These are phyloP conservation scores for Indri indri DNA, from an alignment of 2,113 vertebrate genomes.

Conservation along the genomic window DNA sequence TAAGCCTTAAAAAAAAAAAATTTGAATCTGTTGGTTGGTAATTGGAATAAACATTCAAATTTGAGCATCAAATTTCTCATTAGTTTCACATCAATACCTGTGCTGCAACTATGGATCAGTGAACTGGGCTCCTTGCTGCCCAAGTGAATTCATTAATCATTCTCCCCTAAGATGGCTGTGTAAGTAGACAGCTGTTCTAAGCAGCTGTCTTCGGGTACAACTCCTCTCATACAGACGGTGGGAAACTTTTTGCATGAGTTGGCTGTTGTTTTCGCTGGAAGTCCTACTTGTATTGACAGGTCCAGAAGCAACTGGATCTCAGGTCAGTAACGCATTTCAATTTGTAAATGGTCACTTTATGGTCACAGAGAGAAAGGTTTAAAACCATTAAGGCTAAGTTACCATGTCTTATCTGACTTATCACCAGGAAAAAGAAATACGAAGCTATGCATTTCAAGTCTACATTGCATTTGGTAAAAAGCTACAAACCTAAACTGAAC, in stretches of 20 bases:
- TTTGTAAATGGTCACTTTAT: constrained; percentile 85
- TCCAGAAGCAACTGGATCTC: constrained; percentile 75
- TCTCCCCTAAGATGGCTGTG: constrained; percentile 85
- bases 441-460: constrained; percentile 78
- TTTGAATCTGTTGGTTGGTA: constrained; percentile 88
- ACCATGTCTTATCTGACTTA: constrained; percentile 84
- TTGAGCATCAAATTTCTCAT: constrained; percentile 91
- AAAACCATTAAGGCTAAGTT: constrained; percentile 85
- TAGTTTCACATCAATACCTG: constrained; percentile 92
- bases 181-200: constrained; percentile 86
- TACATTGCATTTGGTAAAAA: constrained; percentile 76
- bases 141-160: constrained; percentile 93
- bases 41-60: constrained; percentile 93
- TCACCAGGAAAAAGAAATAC: constrained; percentile 83
- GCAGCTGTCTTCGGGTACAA: constrained; percentile 84
- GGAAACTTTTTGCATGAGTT: constrained; percentile 40
- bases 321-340: constrained; percentile 79
- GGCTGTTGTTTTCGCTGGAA: constrained; percentile 69
- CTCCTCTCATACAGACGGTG: constrained; percentile 51
- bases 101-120: constrained; percentile 88
- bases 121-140: constrained; percentile 86
- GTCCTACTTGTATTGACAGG: constrained; percentile 61
- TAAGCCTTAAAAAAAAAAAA: constrained; percentile 82
- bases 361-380: constrained; percentile 82
- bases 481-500: constrained; percentile 70